Evolutionary conservation across 2,797 vertebrate genomes (phyloP).

Genomic region (Menidia menidia): DNA sequence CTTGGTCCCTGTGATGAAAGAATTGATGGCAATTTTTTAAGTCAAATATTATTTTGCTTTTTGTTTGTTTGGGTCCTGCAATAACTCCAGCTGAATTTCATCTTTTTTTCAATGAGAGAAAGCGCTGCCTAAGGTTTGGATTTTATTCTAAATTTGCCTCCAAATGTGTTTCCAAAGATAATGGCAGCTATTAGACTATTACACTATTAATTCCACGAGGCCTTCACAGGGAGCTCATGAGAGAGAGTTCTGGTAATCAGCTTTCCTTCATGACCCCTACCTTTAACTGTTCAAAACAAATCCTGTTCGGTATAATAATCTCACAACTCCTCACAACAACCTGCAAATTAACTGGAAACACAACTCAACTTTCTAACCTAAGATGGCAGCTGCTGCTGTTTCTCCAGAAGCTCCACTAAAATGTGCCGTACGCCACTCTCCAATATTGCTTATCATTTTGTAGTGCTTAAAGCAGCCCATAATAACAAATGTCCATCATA

Average conservation of each 20-base stretch:
- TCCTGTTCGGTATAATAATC: constrained; percentile 69
- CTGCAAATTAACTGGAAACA: constrained; percentile 77
- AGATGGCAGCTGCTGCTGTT: constrained; percentile 64
- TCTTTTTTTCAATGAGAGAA: constrained; percentile 25
- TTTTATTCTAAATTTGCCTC: constrained; percentile 35
- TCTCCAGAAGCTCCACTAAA: constrained; percentile 46
- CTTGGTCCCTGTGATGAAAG: constrained; percentile 58
- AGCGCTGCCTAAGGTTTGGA: constrained; percentile 46
- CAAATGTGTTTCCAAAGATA: constrained; percentile 62
- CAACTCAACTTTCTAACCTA: constrained; percentile 66
- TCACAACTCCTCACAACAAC: constrained; percentile 73
- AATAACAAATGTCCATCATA: constrained; percentile 39
- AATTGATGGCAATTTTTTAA: constrained; percentile 43
- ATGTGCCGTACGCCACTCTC: constrained; percentile 44
- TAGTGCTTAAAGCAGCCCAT: constrained; percentile 34
- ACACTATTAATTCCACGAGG: constrained; percentile 29
- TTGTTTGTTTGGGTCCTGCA: constrained; percentile 48
- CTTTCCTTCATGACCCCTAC: constrained; percentile 70
- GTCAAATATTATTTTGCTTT: constrained; percentile 42
- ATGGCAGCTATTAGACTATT: constrained; percentile 65
- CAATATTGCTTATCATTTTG: constrained; percentile 50
- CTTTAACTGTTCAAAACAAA: constrained; percentile 61
- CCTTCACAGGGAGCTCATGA: constrained; percentile 47
- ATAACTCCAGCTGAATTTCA: constrained; percentile 52
- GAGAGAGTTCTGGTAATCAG: constrained; percentile 70